Conservation (phyloP, 2,113 vertebrate genomes). For the Coracopsis vasa region DNA sequence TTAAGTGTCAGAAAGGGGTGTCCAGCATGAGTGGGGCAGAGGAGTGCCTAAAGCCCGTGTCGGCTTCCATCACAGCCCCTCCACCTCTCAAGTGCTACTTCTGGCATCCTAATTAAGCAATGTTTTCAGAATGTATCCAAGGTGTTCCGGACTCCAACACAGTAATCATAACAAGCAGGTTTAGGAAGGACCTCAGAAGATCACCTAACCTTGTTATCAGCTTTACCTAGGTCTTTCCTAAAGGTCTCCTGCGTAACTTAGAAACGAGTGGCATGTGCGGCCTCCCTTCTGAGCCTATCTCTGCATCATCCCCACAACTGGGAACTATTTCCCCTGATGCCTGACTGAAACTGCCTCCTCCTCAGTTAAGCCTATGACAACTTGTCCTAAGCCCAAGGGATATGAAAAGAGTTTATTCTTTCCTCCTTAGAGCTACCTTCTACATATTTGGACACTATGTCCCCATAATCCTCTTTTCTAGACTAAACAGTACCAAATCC, state of each 20-base stretch:
- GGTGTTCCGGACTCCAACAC: background rate
- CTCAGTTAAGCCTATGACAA: conserved; percentile 6
- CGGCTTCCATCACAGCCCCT: background rate
- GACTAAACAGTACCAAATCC: conserved; percentile 52
- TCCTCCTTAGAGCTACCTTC: conserved; percentile 7
- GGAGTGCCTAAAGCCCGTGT: background rate
- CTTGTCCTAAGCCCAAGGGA: background rate
- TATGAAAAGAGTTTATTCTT: conserved; percentile 26
- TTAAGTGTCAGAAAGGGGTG: background rate
- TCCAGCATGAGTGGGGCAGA: background rate
- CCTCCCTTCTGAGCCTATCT: background rate
- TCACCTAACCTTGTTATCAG: background rate
- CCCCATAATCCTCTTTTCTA: conserved; percentile 13
- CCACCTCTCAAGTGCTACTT: background rate
- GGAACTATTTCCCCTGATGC: background rate
- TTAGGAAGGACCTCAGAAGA: background rate
- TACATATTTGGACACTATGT: conserved; percentile 19
- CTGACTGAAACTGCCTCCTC: background rate
- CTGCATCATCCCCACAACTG: background rate
- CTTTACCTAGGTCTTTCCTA: background rate
- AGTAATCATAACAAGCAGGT: background rate
- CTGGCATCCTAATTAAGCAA: rapidly evolving
- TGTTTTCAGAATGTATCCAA: background rate
- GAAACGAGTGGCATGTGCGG: background rate
- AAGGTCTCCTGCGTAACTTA: background rate